A percentile compares a stretch with the other conserved stretches of the same genome.
Conservation (phyloP, 2,888 invertebrate genomes). For the Cantharis flavilabris region DNA sequence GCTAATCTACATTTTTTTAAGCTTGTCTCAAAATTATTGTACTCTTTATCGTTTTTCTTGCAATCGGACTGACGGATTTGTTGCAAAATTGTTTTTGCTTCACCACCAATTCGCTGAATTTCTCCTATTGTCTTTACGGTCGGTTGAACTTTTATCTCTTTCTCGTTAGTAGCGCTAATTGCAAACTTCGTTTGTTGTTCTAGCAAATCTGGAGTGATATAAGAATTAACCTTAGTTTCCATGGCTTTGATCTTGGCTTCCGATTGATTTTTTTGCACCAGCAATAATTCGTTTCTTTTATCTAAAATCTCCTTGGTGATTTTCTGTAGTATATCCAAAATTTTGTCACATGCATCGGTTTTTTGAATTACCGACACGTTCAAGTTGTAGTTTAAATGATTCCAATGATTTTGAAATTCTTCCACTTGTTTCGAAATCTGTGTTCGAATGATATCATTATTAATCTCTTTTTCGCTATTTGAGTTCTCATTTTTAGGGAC, state of each 20-base stretch:
- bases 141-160: slow-evolving; percentile 18
- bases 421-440: slow-evolving; percentile 18
- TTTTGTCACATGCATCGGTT: neutral
- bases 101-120: slow-evolving; percentile 15
- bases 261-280: neutral
- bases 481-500: neutral
- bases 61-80: slow-evolving; percentile 15
- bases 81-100: slow-evolving; percentile 15
- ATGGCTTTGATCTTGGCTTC: neutral
- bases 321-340: slow-evolving; percentile 3
- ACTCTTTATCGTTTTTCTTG: slow-evolving; percentile 10
- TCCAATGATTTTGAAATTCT: slow-evolving; percentile 27
- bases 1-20: slow-evolving; percentile 4
- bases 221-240: neutral
- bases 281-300: neutral
- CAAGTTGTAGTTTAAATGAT: slow-evolving; percentile 16
- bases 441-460: neutral
- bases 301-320: neutral
- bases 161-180: neutral
- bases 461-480: neutral
- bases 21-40: slow-evolving; percentile 1
- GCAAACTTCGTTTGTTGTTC: neutral
- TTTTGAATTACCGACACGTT: slow-evolving; percentile 1
- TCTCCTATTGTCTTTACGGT: slow-evolving; percentile 15
- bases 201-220: neutral